These are phyloP conservation scores for Micoletzkya japonica DNA, from an alignment of 2,888 invertebrate species.

Conservation along the genomic window DNA sequence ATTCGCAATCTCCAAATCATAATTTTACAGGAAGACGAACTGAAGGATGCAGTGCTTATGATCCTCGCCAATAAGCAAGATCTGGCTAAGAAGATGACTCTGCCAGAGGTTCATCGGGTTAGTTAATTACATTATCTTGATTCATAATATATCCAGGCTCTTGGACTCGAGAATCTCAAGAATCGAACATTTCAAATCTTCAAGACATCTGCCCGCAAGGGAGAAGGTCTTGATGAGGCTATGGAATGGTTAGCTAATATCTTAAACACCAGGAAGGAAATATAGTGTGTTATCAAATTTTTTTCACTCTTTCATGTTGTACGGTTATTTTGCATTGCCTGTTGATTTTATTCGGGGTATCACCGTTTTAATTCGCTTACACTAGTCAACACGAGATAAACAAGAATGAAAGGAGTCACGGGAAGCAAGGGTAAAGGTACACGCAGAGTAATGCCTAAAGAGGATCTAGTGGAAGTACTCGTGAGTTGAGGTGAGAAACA, in stretches of 20 bases:
- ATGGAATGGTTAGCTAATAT: constrained; percentile 82
- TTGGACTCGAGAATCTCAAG: constrained; percentile 88
- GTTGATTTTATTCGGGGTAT: too few species aligned
- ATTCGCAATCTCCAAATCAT: background rate
- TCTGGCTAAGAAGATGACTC: constrained; percentile 91
- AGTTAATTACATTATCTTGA: constrained; percentile 62
- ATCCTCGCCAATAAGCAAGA: constrained; percentile 98
- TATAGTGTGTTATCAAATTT: too few species aligned
- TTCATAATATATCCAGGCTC: constrained; percentile 77
- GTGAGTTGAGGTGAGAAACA: background rate
- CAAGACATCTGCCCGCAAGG: constrained; percentile 94
- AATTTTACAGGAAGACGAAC: constrained; percentile 82
- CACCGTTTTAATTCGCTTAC: too few species aligned
- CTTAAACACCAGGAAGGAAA: constrained; percentile 16
- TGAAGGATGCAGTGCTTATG: constrained; percentile 87
- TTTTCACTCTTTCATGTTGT: too few species aligned
- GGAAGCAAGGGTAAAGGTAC: constrained; percentile 3
- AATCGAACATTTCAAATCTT: constrained; percentile 97
- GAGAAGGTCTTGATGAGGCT: constrained; percentile 93
- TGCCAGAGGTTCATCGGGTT: constrained; percentile 82
- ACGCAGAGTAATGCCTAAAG: background rate
- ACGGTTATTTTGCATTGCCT: too few species aligned
- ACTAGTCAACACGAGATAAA: too few species aligned
- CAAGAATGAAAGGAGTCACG: background rate
- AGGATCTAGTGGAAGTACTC: constrained; percentile 8